Percentiles rank a stretch among this genome's conserved stretches.
phyloP scores from a whole-genome alignment of 1,140 invertebrate genomes.

The Bilobella aurantiaca region DNA sequence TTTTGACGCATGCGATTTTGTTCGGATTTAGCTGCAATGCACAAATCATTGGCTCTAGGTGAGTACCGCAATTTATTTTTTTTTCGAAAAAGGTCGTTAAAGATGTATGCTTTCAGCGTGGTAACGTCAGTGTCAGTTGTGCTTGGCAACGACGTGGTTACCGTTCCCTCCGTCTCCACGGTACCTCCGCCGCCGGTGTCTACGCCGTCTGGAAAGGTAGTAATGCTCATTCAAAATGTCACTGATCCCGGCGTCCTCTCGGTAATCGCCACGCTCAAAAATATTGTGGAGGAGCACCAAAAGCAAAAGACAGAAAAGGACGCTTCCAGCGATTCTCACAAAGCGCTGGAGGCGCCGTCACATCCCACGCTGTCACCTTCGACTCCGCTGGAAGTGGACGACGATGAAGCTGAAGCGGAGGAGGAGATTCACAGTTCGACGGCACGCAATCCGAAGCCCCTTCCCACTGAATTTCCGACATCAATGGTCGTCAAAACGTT shows the following conservation, averaged over 20 bases:
- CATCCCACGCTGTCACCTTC: not conserved
- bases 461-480: not conserved
- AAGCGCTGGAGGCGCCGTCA: not conserved
- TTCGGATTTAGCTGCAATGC: not conserved
- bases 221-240: not conserved
- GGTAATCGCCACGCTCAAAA: constrained; percentile 28
- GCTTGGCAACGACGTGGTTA: not conserved
- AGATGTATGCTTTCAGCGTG: constrained; percentile 29
- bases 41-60: constrained; percentile 2
- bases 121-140: constrained; percentile 30
- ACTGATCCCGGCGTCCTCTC: constrained; percentile 14
- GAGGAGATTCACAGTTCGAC: not conserved
- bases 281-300: constrained; percentile 29
- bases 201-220: too few species aligned
- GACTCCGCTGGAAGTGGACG: not conserved
- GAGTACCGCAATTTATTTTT: not conserved
- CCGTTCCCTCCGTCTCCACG: not conserved
- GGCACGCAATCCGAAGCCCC: not conserved
- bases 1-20: too few species aligned
- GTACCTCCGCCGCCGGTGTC: not conserved
- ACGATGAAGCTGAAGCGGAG: not conserved
- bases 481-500: not conserved
- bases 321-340: too few species aligned
- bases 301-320: constrained; percentile 14
- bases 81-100: too few species aligned